A percentile compares a stretch with the other conserved stretches of the same genome.
These are phyloP conservation scores for Acleris cristana DNA, from an alignment of 2,888 invertebrate species.

Conservation along the genomic window DNA sequence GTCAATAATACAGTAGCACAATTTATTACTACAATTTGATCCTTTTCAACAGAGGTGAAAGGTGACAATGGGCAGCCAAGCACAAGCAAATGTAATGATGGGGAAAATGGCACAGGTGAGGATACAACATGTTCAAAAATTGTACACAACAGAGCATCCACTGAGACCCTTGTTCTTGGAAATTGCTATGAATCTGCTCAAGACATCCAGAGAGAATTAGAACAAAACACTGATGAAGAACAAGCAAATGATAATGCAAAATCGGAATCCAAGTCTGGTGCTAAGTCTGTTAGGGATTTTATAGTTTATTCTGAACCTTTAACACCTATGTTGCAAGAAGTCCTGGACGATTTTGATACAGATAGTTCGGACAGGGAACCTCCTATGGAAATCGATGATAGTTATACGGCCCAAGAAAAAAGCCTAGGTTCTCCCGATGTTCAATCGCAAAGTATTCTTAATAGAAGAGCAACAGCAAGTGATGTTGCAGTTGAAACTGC, in stretches of 20 bases:
- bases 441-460: conserved; percentile 27
- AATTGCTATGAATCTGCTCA: conserved; percentile 63
- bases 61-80: conserved; percentile 49
- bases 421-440: conserved; percentile 20
- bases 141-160: conserved; percentile 64
- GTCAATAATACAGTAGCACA: conserved; percentile 1
- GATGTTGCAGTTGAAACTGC: background rate
- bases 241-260: conserved; percentile 31
- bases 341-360: conserved; percentile 66
- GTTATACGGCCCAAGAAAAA: conserved; percentile 42
- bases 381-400: conserved; percentile 58
- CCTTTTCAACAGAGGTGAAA: conserved; percentile 51
- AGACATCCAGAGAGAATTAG: conserved; percentile 59
- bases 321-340: conserved; percentile 64
- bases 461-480: background rate
- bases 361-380: conserved; percentile 57
- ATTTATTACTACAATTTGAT: conserved; percentile 18
- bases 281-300: conserved; percentile 61
- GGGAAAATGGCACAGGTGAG: conserved; percentile 67
- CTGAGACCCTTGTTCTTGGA: conserved; percentile 68
- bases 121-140: conserved; percentile 58
- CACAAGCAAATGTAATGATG: conserved; percentile 52
- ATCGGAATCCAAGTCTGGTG: conserved; percentile 1
- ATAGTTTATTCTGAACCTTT: conserved; percentile 67
- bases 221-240: conserved; percentile 43